Base-by-base conservation (phyloP, 2,113 vertebrate species). In the Elaphurus davidianus region DNA sequence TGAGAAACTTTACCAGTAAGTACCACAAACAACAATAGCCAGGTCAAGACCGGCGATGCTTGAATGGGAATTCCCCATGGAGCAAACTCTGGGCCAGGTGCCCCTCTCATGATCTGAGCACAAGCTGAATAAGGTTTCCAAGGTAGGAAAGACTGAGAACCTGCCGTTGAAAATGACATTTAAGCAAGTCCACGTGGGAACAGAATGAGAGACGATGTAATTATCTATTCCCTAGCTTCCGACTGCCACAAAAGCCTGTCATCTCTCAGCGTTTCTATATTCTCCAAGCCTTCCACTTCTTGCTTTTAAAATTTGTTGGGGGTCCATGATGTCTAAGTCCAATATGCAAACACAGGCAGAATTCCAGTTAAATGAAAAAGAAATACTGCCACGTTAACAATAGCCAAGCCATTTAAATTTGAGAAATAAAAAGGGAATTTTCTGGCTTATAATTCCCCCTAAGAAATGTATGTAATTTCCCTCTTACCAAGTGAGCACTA, bases 1-100 rank as follows among this genome's bases (percentile, higher is more conserved):
- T 99, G 99, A 96, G 96, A 99, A 99, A 99, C 99, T 99, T 99
- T 99, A 99, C 99, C 99, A 98, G 99, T 99, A 99, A 99, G 99
- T 99, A 99, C 99, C 99, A 99, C 99, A 99, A 99, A 99, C 99
- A 99, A 99, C 99, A 99, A 99, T 99, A 99, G 99, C 99, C 99
- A 99, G 99, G 99, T 99, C 99, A 99, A 99, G 98, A 99, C 99
- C 97, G 98, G 99, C 99, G 99, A 99, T 98, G 99, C 99, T 99
- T 99, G 99, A 99, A 98, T 98, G 93, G 90, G 98, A 99, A 99
- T 99, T 99, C 99, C 99, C 99, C 27, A 0, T 40, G 97, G 99
- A 98, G 55, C 2, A 21, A 1, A 0, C 28, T 97, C 98, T 97
- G 93, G 97, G 98, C 99, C 97, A 94, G 98, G 99, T 98, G 94